These are phyloP conservation scores for Megalonaias nervosa DNA, from an alignment of 1,140 invertebrate species.

Conservation along the genomic window DNA sequence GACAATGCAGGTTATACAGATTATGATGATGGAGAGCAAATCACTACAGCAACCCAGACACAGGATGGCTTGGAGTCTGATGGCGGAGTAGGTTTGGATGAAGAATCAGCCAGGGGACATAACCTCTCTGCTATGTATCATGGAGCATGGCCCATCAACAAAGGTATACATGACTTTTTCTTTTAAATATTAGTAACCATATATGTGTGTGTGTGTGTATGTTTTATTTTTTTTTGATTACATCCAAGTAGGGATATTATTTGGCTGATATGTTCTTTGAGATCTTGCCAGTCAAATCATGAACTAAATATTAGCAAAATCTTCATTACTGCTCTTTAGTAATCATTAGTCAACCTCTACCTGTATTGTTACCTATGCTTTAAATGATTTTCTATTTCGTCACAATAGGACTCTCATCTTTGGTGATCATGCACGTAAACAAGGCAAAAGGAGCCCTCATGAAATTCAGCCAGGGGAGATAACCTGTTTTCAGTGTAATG, in stretches of 20 bases:
- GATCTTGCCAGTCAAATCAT: neutral
- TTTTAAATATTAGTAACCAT: neutral
- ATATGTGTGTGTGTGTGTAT: too few relatives aligned
- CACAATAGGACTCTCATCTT: too few relatives aligned
- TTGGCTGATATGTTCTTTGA: neutral
- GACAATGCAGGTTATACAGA: neutral
- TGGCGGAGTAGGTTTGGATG: slow-evolving; percentile 25
- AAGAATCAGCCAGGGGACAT: slow-evolving; percentile 52
- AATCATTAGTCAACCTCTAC: neutral
- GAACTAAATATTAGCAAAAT: neutral
- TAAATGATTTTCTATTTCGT: too few relatives aligned
- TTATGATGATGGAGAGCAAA: slow-evolving; percentile 31
- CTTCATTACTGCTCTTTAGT: slow-evolving; percentile 2
- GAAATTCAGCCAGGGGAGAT: too few relatives aligned
- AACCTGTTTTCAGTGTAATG: too few relatives aligned
- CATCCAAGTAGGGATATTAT: neutral
- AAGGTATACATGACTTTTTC: slow-evolving; percentile 40
- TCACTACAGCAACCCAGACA: slow-evolving; percentile 66
- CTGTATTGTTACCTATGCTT: neutral
- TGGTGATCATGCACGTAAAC: too few relatives aligned
- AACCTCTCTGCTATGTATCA: slow-evolving; percentile 74
- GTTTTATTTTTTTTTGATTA: too few relatives aligned
- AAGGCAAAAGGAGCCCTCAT: too few relatives aligned
- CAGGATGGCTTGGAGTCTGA: slow-evolving; percentile 29
- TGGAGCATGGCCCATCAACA: slow-evolving; percentile 79